These are phyloP conservation scores for Pseudopipra pipra DNA, from an alignment of 2,113 vertebrate genomes.

Conservation along the genomic window DNA sequence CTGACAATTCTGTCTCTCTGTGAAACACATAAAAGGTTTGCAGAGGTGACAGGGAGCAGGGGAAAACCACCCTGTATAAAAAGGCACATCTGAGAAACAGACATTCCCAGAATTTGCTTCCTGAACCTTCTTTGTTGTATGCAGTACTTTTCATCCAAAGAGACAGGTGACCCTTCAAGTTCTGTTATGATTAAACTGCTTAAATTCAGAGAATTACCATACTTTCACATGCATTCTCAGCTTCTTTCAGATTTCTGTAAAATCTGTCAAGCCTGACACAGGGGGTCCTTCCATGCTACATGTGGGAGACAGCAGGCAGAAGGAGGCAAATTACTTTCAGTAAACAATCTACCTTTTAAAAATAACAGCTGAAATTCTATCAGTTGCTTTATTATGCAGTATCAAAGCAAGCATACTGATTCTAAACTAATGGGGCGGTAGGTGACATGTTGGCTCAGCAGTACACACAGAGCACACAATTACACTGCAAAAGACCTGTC, in stretches of 20 bases:
- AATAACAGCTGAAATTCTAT: not conserved
- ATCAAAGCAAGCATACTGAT: not conserved
- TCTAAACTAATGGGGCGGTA: not conserved
- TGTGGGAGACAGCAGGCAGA: not conserved
- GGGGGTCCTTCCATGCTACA: not conserved
- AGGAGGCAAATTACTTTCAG: not conserved
- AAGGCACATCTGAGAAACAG: not conserved
- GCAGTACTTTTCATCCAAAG: not conserved
- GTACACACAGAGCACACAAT: not conserved
- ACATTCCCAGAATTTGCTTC: not conserved
- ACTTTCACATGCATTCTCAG: not conserved
- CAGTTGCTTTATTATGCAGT: not conserved
- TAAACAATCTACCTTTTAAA: not conserved
- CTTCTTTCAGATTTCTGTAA: not conserved
- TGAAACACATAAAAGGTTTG: not conserved
- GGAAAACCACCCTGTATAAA: not conserved
- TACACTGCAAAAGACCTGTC: not conserved
- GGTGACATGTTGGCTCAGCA: not conserved
- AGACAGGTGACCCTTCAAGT: slow-evolving; percentile 9
- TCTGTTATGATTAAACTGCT: slow-evolving; percentile 21
- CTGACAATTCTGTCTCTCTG: not conserved
- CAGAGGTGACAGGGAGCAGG: not conserved
- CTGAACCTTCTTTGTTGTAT: not conserved
- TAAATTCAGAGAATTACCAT: slow-evolving; percentile 15
- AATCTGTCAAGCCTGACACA: not conserved